Evolutionary conservation across 2,888 invertebrate genomes (phyloP).

Genomic region (Drosophila mettleri): DNA sequence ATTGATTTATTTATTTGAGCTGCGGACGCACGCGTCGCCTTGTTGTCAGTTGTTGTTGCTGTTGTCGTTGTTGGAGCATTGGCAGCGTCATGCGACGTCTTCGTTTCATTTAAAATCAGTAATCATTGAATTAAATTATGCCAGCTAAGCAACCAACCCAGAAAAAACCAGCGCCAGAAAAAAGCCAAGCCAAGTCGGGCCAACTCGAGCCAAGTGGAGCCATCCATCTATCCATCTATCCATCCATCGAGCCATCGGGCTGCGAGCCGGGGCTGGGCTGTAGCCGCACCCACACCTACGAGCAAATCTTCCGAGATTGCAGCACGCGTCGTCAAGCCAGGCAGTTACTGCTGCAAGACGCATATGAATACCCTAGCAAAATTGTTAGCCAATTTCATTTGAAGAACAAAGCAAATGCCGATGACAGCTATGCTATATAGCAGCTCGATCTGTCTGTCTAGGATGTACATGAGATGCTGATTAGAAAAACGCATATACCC

Average conservation of each 20-base stretch:
- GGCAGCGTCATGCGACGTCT: constrained; percentile 61
- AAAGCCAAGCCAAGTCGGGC: constrained; percentile 17
- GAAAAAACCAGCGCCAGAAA: constrained; percentile 32
- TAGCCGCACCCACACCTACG: constrained; percentile 79
- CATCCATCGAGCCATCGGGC: constrained; percentile 41
- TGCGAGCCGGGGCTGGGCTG: constrained; percentile 55
- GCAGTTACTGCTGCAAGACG: background rate
- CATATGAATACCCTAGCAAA: constrained; percentile 1
- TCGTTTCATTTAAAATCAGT: constrained; percentile 74
- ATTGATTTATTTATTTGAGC: constrained; percentile 81
- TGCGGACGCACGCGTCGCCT: constrained; percentile 62
- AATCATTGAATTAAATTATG: constrained; percentile 82
- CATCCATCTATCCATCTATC: constrained; percentile 33
- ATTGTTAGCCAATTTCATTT: background rate
- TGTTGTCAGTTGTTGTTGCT: constrained; percentile 24
- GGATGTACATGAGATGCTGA: background rate
- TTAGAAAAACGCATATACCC: background rate
- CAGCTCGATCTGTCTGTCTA: background rate
- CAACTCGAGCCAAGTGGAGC: constrained; percentile 19
- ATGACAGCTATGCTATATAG: background rate
- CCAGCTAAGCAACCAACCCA: constrained; percentile 49
- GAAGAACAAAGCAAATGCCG: background rate
- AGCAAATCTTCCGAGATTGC: constrained; percentile 51
- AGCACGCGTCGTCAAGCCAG: constrained; percentile 68
- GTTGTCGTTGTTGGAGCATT: constrained; percentile 40